phyloP scores from a whole-genome alignment of 2,113 vertebrate genomes.

The Serinus canaria region DNA sequence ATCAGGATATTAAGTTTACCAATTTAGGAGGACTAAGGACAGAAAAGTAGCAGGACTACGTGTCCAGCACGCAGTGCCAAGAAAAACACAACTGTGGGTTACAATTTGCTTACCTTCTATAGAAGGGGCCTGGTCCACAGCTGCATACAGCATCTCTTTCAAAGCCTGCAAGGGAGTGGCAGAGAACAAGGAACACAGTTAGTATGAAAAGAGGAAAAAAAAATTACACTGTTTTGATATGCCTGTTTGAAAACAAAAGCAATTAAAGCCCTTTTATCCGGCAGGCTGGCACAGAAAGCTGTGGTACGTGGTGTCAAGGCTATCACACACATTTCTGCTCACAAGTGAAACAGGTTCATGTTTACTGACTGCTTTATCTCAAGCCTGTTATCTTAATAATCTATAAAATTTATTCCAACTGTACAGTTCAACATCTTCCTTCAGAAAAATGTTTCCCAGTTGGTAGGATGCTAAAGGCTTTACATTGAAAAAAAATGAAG shows the following conservation, averaged over 20 bases:
- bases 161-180: conserved; percentile 81
- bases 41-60: background rate
- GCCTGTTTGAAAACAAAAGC: conserved; percentile 9
- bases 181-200: conserved; percentile 17
- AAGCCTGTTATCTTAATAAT: background rate
- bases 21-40: conserved; percentile 21
- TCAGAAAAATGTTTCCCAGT: background rate
- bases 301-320: background rate
- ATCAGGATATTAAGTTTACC: conserved; percentile 26
- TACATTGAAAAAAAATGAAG: background rate
- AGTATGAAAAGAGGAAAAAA: background rate
- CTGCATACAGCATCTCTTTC: conserved; percentile 98
- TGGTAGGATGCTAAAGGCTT: background rate
- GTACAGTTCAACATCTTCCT: background rate
- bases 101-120: conserved; percentile 90
- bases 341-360: background rate
- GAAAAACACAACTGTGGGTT: background rate
- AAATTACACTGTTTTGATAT: background rate
- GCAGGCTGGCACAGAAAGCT: background rate
- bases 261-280: conserved; percentile 27
- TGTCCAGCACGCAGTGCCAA: background rate
- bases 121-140: conserved; percentile 97
- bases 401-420: background rate
- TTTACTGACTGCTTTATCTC: background rate
- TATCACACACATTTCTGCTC: background rate